phyloP scores from a whole-genome alignment of 2,888 invertebrate species.

The Fragum whitleyi region DNA sequence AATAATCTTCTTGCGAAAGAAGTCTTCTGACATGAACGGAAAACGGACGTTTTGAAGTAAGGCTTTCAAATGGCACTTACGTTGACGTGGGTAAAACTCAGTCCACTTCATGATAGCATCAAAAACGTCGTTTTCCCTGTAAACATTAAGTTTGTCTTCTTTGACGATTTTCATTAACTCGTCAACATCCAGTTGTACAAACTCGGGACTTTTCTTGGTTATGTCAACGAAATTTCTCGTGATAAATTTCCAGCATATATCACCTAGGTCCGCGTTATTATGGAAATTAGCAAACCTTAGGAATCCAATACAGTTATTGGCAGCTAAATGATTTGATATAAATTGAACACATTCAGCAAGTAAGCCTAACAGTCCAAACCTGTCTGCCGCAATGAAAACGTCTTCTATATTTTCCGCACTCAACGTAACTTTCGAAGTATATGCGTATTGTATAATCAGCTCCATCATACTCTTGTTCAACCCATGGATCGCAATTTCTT shows the following conservation, averaged over 20 bases:
- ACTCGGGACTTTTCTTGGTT: conserved; percentile 72
- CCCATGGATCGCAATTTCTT: conserved; percentile 70
- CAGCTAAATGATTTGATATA: conserved; percentile 89
- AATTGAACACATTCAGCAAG: conserved; percentile 92
- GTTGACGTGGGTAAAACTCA: conserved; percentile 89
- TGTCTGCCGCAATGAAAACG: conserved; percentile 90
- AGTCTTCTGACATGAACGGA: conserved; percentile 66
- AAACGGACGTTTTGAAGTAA: conserved; percentile 76
- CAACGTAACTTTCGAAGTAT: conserved; percentile 90
- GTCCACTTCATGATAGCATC: conserved; percentile 86
- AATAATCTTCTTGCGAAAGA: conserved; percentile 54
- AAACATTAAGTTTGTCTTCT: conserved; percentile 91
- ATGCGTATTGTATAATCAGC: conserved; percentile 88
- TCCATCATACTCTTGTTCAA: conserved; percentile 70
- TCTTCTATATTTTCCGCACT: conserved; percentile 90
- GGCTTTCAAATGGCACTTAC: conserved; percentile 91
- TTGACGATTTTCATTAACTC: conserved; percentile 66
- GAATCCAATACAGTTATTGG: conserved; percentile 93
- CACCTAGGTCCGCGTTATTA: conserved; percentile 90
- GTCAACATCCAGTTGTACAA: conserved; percentile 86
- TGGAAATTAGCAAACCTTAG: conserved; percentile 93
- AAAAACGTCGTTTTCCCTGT: conserved; percentile 87
- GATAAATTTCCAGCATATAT: conserved; percentile 90
- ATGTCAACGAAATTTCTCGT: conserved; percentile 85
- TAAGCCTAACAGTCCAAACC: conserved; percentile 91